Evolutionary conservation across 1,140 invertebrate species (phyloP), one percentile per base, ranked within the genome.

Genomic region (Zophobas atratus): DNA sequence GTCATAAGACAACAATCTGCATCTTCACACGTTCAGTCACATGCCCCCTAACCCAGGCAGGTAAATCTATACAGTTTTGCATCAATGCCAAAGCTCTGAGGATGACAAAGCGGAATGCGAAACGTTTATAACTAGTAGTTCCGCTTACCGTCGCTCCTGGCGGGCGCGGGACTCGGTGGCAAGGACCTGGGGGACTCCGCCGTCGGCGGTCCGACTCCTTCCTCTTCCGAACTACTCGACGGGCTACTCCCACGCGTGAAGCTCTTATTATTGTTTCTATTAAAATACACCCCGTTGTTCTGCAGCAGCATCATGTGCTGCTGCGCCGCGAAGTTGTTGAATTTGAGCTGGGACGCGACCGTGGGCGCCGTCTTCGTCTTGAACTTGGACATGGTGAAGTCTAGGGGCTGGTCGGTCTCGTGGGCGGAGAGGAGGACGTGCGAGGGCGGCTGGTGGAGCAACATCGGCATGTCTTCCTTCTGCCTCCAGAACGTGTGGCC

Each of bases 301-400:
- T 86, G 84, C 73, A 86, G 71, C 43, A 86, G 74, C 82, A 85
- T 85, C 81, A 86, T 85, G 32, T 86, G 86, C 56, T 85, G 84
- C 46, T 85, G 81, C 32, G 83, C 81, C 6, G 82, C 79, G 55
- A 83, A 81, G 79, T 75, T 84, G 43, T 82, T 84, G 48, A 84
- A 81, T 74, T 85, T 85, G 33, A 84, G 73, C 51, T 85, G 85
- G 41, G 83, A 83, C 49, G 79, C 83, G 60, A 82, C 82, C 57
- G 82, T 81, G 46, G 79, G 76, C 36, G 80, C 77, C 72, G 82
- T 70, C 78, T 85, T 86, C 70, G 82, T 85, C 56, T 87, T 86
- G 77, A 87, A 87, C 80, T 87, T 87, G 78, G 86, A 87, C 86
- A 88, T 87, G 80, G 87, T 88, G 78, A 88, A 88, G 84, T 88